phyloP scores from a whole-genome alignment of 2,113 vertebrate species.

The Cricetomys ansorgei region DNA sequence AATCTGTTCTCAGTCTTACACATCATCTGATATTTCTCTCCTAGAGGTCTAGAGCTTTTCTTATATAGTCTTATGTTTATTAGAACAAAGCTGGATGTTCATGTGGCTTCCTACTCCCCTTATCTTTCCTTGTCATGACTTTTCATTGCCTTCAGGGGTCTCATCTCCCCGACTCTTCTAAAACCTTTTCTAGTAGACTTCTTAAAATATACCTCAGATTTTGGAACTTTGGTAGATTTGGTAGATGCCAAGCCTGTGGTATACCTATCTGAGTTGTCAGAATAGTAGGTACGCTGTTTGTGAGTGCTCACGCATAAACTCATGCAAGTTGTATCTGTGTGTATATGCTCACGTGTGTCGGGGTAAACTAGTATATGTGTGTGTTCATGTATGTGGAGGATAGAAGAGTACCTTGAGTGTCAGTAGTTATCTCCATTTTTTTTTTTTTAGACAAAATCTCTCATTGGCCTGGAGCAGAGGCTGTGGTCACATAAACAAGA shows the following conservation, averaged over 20 bases:
- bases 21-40: background rate
- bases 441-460: background rate
- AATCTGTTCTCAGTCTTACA: background rate
- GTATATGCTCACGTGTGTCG: background rate
- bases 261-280: background rate
- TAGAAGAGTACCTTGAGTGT: background rate
- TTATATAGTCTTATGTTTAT: background rate
- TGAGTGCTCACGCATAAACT: background rate
- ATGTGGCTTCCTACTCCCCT: background rate
- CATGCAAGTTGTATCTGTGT: background rate
- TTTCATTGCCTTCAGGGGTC: background rate
- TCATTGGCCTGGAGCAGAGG: background rate
- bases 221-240: background rate
- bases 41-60: background rate
- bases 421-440: background rate
- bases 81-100: background rate
- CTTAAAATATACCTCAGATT: background rate
- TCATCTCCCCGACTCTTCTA: background rate
- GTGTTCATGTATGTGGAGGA: background rate
- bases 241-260: background rate
- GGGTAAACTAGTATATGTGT: background rate
- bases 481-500: background rate
- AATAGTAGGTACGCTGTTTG: background rate
- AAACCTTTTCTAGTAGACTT: background rate
- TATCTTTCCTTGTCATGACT: background rate